Percentiles rank a stretch among this genome's conserved stretches.
These are phyloP conservation scores for Rhopalosiphum nymphaeae DNA, from an alignment of 2,888 invertebrate species.

Conservation along the genomic window DNA sequence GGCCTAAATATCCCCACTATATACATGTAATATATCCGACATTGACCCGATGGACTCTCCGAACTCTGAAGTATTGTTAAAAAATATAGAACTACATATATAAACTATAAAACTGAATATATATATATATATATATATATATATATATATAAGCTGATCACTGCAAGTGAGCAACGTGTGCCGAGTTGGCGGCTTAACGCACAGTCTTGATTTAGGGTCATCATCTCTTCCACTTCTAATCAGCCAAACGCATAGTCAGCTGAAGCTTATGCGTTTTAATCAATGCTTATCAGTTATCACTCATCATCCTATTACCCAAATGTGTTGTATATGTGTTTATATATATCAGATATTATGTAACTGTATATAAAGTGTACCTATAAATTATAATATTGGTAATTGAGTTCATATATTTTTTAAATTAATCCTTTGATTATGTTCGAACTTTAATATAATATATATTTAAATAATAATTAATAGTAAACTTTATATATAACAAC, in stretches of 20 bases:
- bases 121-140: background rate
- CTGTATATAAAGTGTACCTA: background rate
- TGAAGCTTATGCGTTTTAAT: background rate
- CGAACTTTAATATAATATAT: background rate
- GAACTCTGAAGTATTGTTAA: constrained; percentile 42
- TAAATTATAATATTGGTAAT: background rate
- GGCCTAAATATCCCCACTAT: constrained; percentile 57
- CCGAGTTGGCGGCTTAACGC: background rate
- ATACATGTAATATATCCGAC: background rate
- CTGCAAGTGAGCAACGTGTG: background rate
- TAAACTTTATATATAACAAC: background rate
- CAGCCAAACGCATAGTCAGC: constrained; percentile 2
- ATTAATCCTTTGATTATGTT: background rate
- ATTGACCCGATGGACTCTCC: constrained; percentile 50
- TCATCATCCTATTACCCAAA: background rate
- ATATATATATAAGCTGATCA: background rate
- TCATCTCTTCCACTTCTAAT: constrained; percentile 35
- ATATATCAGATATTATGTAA: background rate
- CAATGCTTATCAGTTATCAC: background rate
- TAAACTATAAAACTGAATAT: background rate
- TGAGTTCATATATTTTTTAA: background rate
- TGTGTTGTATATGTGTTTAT: background rate
- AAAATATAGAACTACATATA: background rate
- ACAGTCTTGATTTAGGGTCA: constrained; percentile 32
- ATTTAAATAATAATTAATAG: background rate